phyloP scores from a whole-genome alignment of 2,888 invertebrate genomes.

The Polietes domitor region DNA sequence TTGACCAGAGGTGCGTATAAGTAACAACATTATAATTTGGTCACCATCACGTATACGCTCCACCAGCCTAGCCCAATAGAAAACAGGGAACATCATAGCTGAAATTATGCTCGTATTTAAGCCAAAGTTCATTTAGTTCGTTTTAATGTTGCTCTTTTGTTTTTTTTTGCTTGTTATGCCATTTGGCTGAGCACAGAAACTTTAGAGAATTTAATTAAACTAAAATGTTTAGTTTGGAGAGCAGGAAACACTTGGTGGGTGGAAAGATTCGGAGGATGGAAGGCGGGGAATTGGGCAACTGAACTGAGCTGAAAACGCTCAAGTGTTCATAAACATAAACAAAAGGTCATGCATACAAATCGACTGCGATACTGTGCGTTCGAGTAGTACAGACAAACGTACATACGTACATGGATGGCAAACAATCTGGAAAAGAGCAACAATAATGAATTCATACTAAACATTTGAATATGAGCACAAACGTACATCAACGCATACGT shows the following conservation, averaged over 20 bases:
- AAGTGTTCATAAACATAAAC: conserved; percentile 54
- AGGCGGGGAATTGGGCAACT: conserved; percentile 21
- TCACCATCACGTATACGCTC: conserved; percentile 6
- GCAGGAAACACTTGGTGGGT: neutral
- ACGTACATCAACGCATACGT: no score
- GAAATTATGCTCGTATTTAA: conserved; percentile 5
- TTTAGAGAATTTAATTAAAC: conserved; percentile 65
- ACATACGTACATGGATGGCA: neutral
- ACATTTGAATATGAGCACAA: conserved; percentile 10
- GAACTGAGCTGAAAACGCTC: conserved; percentile 38
- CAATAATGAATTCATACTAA: conserved; percentile 15
- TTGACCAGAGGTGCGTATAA: conserved; percentile 40
- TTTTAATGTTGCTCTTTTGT: conserved; percentile 2
- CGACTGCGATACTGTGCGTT: neutral
- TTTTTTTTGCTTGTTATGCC: conserved; percentile 1
- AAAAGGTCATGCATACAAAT: conserved; percentile 55
- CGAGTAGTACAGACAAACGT: no score
- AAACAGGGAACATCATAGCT: neutral
- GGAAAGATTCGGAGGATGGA: neutral
- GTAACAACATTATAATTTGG: conserved; percentile 23
- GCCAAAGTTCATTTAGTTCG: conserved; percentile 60
- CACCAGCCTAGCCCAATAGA: neutral
- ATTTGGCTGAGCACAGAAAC: conserved; percentile 44
- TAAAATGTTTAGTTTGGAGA: conserved; percentile 51
- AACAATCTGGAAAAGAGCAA: neutral